Conservation (phyloP, 1,140 invertebrate species). For the Ceratitis capitata region DNA sequence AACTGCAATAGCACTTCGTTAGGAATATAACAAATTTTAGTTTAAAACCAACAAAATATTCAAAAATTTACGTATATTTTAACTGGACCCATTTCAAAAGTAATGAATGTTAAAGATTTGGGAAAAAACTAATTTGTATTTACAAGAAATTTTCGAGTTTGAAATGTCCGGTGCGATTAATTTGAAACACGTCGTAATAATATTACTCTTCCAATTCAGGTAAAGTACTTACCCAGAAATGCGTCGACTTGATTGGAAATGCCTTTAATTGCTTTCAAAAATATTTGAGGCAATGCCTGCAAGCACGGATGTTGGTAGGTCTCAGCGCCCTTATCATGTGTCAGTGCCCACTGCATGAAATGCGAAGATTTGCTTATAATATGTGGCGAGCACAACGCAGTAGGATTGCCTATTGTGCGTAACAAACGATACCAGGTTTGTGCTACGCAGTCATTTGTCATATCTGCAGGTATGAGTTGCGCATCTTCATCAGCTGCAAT, state of each 20-base stretch:
- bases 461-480: slow-evolving; percentile 80
- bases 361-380: slow-evolving; percentile 87
- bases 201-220: neutral
- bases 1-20: neutral
- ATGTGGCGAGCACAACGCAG: slow-evolving; percentile 87
- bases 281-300: slow-evolving; percentile 86
- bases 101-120: too few relatives aligned
- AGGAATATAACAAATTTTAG: too few relatives aligned
- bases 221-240: slow-evolving; percentile 81
- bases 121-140: too few relatives aligned
- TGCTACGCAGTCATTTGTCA: slow-evolving; percentile 88
- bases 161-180: neutral
- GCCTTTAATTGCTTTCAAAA: slow-evolving; percentile 92
- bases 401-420: slow-evolving; percentile 92
- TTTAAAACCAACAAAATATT: too few relatives aligned
- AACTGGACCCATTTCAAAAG: neutral
- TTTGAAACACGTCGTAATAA: neutral
- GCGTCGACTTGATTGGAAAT: slow-evolving; percentile 93
- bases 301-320: slow-evolving; percentile 93
- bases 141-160: too few relatives aligned
- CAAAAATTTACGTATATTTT: neutral
- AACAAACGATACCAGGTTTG: slow-evolving; percentile 95
- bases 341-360: slow-evolving; percentile 80
- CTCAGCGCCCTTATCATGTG: slow-evolving; percentile 79
- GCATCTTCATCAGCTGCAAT: slow-evolving; percentile 84